Evolutionary conservation across 92 coral and sea anemone species (phyloP).

Genomic region (Heliopora coerulea): DNA sequence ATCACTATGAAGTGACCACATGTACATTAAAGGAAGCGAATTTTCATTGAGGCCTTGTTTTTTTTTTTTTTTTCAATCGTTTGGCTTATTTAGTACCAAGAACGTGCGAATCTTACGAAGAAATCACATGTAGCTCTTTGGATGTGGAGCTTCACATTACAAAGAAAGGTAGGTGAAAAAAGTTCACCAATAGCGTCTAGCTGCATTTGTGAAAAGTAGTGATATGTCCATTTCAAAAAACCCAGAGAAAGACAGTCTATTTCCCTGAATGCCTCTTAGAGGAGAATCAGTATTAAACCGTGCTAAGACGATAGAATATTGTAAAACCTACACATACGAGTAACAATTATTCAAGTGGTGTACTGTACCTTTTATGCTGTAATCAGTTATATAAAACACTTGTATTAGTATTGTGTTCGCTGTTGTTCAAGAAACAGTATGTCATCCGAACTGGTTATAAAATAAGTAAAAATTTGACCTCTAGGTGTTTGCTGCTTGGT

Average conservation of each 20-base stretch:
- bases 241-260: too few species aligned
- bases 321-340: too few species aligned
- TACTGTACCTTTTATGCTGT: too few species aligned
- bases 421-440: background rate
- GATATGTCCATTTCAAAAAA: too few species aligned
- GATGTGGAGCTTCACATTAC: conserved; percentile 34
- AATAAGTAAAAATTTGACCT: background rate
- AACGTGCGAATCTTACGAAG: background rate
- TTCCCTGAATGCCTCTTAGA: too few species aligned
- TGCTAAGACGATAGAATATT: too few species aligned
- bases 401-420: background rate
- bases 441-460: background rate
- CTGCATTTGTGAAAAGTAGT: background rate
- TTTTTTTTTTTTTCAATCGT: background rate
- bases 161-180: conserved; percentile 2
- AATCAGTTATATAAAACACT: too few species aligned
- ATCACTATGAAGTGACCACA: too few species aligned
- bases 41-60: too few species aligned
- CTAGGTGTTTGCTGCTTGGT: conserved; percentile 34
- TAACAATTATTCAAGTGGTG: too few species aligned
- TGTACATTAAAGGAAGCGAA: background rate
- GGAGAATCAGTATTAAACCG: too few species aligned
- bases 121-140: conserved; percentile 26
- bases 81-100: conserved; percentile 14
- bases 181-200: background rate